These are phyloP conservation scores for Cephonodes hylas DNA, from an alignment of 2,888 invertebrate species.

Conservation along the genomic window DNA sequence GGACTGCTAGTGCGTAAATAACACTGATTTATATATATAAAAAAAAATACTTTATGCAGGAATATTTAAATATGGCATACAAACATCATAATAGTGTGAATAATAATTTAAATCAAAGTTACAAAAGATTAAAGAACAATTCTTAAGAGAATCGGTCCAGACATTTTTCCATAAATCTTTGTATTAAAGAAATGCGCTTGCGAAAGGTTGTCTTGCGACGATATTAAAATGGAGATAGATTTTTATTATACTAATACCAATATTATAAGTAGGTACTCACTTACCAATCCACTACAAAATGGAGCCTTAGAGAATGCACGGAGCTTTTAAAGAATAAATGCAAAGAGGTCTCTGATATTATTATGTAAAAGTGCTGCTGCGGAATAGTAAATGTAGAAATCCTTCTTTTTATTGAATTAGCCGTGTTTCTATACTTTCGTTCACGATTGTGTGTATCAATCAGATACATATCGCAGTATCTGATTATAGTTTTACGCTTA, in stretches of 20 bases:
- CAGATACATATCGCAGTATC: too few species aligned
- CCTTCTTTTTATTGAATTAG: background rate
- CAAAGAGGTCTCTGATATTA: background rate
- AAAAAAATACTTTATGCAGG: too few species aligned
- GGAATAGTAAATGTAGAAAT: background rate
- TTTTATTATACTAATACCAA: slow-evolving; percentile 11
- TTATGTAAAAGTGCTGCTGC: background rate
- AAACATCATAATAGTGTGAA: background rate
- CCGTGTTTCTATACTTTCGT: too few species aligned
- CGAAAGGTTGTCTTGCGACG: background rate
- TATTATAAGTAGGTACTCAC: slow-evolving; percentile 1
- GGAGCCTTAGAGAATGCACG: background rate
- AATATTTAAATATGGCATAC: background rate
- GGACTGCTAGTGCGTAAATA: too few species aligned
- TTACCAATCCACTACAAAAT: slow-evolving; percentile 2
- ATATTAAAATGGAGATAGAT: background rate
- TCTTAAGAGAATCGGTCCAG: background rate
- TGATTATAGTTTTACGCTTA: too few species aligned
- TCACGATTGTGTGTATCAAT: too few species aligned
- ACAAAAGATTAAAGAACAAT: background rate
- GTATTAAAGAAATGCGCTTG: background rate
- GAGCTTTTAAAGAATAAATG: slow-evolving; percentile 4
- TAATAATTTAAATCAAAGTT: background rate
- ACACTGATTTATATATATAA: too few species aligned
- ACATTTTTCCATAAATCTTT: background rate